Percentiles rank a stretch among this genome's conserved stretches.
Conservation (phyloP, 2,113 vertebrate genomes). For the Cisticola juncidis region DNA sequence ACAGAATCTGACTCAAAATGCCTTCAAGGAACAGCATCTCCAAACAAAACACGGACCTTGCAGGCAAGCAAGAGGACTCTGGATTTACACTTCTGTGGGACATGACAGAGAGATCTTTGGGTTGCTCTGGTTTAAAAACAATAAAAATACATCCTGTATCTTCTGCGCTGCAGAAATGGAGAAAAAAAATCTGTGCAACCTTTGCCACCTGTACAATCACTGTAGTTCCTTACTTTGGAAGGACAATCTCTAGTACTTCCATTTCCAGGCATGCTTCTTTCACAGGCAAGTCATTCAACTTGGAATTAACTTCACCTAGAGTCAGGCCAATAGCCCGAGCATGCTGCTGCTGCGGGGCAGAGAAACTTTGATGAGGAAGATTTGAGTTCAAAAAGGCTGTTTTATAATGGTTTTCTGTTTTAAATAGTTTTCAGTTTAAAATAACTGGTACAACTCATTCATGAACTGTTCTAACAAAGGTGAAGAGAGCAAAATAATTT, state of each 20-base stretch:
- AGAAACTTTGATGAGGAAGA: neutral
- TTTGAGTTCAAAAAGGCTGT: neutral
- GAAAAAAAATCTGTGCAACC: neutral
- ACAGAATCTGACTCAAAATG: neutral
- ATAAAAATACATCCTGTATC: neutral
- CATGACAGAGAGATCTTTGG: neutral
- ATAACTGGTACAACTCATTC: neutral
- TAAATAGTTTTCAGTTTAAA: constrained; percentile 38
- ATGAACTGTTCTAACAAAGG: neutral
- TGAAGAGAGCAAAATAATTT: neutral
- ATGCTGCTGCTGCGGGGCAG: neutral
- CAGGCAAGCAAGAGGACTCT: neutral
- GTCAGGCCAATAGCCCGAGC: neutral
- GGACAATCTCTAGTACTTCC: neutral
- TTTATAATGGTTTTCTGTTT: neutral
- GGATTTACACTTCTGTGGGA: neutral
- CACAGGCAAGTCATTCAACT: neutral
- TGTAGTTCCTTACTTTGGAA: neutral
- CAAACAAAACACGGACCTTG: accelerated
- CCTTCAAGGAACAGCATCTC: neutral
- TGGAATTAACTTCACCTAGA: neutral
- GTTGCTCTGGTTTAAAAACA: neutral
- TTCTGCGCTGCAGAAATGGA: neutral
- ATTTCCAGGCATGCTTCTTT: neutral
- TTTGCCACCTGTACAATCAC: neutral